Percentiles rank a stretch among this genome's conserved stretches.
Evolutionary conservation across 2,797 vertebrate species (phyloP).

Genomic region (Dipus sagitta): DNA sequence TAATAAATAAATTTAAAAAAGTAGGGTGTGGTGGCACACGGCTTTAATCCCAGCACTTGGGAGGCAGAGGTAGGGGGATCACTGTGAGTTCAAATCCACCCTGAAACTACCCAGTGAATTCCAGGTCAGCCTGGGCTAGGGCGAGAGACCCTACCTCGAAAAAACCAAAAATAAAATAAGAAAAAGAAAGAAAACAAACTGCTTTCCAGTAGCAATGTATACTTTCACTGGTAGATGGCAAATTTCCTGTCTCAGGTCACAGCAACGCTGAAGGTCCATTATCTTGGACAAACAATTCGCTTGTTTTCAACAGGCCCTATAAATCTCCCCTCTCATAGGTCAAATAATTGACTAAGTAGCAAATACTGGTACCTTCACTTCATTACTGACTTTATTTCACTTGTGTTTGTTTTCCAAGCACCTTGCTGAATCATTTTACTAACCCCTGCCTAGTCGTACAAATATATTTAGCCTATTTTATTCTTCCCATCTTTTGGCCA

Average conservation of each 20-base stretch:
- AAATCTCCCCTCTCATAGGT: conserved; percentile 27
- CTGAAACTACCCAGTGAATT: too few species aligned
- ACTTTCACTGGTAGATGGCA: neutral
- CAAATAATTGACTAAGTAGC: conserved; percentile 10
- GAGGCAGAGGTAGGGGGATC: too few species aligned
- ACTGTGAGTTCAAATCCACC: too few species aligned
- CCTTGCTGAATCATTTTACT: neutral
- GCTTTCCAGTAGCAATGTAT: neutral
- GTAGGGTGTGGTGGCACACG: too few species aligned
- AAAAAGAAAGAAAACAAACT: neutral
- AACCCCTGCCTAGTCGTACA: neutral
- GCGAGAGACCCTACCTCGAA: too few species aligned
- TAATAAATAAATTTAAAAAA: too few species aligned
- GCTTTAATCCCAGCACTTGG: too few species aligned
- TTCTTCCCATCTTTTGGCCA: conserved; percentile 1
- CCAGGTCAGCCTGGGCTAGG: too few species aligned
- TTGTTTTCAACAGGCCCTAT: conserved; percentile 39
- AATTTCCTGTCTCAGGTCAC: neutral
- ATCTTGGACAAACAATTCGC: neutral
- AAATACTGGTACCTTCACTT: neutral
- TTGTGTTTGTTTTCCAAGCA: neutral
- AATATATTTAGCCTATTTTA: neutral
- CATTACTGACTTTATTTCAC: neutral
- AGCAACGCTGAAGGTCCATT: neutral
- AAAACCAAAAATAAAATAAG: too few species aligned